phyloP scores from a whole-genome alignment of 2,113 vertebrate species.

The Poeciliopsis turrubarensis region DNA sequence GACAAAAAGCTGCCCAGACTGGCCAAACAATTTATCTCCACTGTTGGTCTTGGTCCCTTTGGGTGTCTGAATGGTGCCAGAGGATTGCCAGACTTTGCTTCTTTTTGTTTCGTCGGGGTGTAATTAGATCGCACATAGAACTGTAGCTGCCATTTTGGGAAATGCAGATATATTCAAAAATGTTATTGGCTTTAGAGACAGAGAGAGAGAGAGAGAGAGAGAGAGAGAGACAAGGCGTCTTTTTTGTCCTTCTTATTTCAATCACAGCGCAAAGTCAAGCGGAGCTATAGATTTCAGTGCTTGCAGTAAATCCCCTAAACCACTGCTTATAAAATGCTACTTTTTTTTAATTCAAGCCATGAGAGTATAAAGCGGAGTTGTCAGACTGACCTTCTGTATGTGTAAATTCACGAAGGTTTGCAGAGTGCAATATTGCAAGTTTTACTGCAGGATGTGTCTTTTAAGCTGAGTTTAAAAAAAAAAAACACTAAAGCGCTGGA shows the following conservation, averaged over 20 bases:
- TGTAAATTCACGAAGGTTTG: no score
- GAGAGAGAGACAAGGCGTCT: neutral
- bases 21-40: slow-evolving; percentile 48
- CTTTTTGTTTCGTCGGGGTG: slow-evolving; percentile 5
- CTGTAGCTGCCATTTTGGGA: neutral
- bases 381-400: no score
- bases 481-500: neutral
- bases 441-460: neutral
- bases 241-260: neutral
- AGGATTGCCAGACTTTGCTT: neutral
- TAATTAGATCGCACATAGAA: slow-evolving; percentile 15
- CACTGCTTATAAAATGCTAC: neutral
- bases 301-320: neutral
- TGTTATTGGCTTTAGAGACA: neutral
- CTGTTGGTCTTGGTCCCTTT: slow-evolving; percentile 22
- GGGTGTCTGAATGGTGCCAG: slow-evolving; percentile 27
- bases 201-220: neutral
- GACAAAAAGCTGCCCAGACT: slow-evolving; percentile 38
- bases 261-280: slow-evolving; percentile 9
- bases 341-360: neutral
- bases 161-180: neutral
- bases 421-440: neutral
- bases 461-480: neutral
- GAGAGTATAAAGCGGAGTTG: no score
- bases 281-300: neutral